Evolutionary conservation across 2,888 invertebrate species (phyloP), one percentile per base, ranked within the genome.

Genomic region (Andrena minutula): DNA sequence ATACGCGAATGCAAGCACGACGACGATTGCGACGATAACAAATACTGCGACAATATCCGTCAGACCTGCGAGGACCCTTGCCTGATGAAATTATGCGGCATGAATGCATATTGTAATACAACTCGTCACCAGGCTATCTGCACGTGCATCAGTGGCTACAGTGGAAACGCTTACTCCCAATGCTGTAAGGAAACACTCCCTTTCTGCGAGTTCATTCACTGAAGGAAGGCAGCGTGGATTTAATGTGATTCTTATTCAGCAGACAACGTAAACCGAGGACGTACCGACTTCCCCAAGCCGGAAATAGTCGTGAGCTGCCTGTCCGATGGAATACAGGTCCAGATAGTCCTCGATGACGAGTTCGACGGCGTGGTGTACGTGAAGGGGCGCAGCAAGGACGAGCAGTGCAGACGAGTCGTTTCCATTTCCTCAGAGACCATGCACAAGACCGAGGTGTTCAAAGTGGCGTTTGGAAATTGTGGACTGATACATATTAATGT

Each of bases 321-420:
- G 85, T 98, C 98, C 16, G 98, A 98, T 92, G 98, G 98, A 51
- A 98, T 99, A 8, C 97, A 97, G 93, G 98, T 98, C 0, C 96
- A 97, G 91, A 96, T 98, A 64, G 96, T 96, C 89, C 96, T 96
- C 89, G 90, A 92, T 65, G 90, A 92, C 72, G 92, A 91, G 23
- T 98, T 98, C 93, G 97, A 98, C 90, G 98, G 98, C 20, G 97
- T 98, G 0, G 94, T 98, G 1, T 99, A 99, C 91, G 98, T 99
- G 0, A 98, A 98, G 94, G 98, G 98, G 47, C 98, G 98, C 94
- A 98, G 98, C 93, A 98, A 98, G 93, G 98, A 98, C 90, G 98
- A 98, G 92, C 96, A 97, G 83, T 99, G 98, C 92, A 96, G 98
- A 85, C 95, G 97, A 70, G 96, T 98, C 0, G 96, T 98, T 1